Conservation (phyloP, 1,140 invertebrate species). For the Pogonognathellus flavescens region DNA sequence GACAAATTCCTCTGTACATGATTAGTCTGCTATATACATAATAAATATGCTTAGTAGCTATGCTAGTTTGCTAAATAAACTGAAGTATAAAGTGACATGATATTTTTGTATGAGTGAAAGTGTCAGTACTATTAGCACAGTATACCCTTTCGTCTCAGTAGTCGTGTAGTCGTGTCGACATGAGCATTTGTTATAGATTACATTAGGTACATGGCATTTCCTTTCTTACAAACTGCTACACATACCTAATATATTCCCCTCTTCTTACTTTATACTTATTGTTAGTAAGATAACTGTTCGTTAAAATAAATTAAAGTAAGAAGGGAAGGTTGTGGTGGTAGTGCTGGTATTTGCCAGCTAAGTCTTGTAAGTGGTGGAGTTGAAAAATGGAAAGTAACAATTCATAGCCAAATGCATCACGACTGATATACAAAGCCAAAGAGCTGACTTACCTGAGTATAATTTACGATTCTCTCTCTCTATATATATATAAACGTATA, state of each 20-base stretch:
- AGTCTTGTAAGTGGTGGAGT: background rate
- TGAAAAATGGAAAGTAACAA: conserved; percentile 43
- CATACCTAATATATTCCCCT: background rate
- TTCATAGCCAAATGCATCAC: conserved; percentile 1
- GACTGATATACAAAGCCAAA: no score
- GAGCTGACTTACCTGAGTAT: no score
- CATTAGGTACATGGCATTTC: no score
- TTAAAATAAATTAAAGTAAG: background rate
- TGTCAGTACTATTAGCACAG: conserved; percentile 3
- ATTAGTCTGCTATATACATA: background rate
- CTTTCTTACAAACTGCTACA: background rate
- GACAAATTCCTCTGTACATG: no score
- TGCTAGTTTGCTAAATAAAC: conserved; percentile 26
- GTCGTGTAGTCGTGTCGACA: background rate
- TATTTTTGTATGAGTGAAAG: conserved; percentile 34
- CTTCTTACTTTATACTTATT: background rate
- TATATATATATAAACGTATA: no score
- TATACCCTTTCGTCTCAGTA: background rate
- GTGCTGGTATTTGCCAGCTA: background rate
- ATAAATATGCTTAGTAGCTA: conserved; percentile 1
- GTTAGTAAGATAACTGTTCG: background rate
- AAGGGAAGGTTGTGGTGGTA: background rate
- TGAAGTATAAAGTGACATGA: conserved; percentile 26
- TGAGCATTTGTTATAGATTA: no score
- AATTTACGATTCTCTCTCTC: no score